These are phyloP conservation scores for Acridotheres tristis DNA, from an alignment of 2,797 vertebrate species.

Conservation along the genomic window DNA sequence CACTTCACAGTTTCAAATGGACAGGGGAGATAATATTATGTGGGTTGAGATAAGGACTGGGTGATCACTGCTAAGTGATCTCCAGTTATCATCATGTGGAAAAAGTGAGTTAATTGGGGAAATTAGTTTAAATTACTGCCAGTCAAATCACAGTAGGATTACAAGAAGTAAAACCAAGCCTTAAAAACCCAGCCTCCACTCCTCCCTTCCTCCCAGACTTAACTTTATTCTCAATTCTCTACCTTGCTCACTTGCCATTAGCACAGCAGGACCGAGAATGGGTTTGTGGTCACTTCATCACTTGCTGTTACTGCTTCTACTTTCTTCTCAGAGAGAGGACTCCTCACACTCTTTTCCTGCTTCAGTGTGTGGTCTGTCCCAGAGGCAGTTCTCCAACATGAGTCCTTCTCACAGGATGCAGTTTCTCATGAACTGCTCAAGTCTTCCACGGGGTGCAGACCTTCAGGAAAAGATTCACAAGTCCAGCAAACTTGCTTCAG, in stretches of 20 bases:
- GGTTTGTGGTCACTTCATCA: background rate
- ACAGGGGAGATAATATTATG: background rate
- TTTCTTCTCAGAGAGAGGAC: background rate
- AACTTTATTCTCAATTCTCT: background rate
- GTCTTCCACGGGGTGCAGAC: fast-evolving
- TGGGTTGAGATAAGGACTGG: background rate
- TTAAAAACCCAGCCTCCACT: background rate
- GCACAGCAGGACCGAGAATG: background rate
- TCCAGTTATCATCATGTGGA: background rate
- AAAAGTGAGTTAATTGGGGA: background rate
- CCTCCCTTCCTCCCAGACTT: background rate
- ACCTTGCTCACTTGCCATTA: background rate
- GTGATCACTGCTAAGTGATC: background rate
- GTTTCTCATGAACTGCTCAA: background rate
- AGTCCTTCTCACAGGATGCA: background rate
- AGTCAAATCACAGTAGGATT: background rate
- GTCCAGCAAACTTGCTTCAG: background rate
- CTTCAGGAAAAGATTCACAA: background rate
- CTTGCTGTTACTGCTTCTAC: background rate
- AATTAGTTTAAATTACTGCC: background rate
- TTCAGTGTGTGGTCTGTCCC: background rate
- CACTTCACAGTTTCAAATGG: background rate
- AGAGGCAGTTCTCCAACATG: background rate
- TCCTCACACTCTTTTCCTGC: background rate
- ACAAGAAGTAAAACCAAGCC: background rate